Base-by-base conservation (phyloP, 2,888 invertebrate genomes). In the Orchesellides sinensis region DNA sequence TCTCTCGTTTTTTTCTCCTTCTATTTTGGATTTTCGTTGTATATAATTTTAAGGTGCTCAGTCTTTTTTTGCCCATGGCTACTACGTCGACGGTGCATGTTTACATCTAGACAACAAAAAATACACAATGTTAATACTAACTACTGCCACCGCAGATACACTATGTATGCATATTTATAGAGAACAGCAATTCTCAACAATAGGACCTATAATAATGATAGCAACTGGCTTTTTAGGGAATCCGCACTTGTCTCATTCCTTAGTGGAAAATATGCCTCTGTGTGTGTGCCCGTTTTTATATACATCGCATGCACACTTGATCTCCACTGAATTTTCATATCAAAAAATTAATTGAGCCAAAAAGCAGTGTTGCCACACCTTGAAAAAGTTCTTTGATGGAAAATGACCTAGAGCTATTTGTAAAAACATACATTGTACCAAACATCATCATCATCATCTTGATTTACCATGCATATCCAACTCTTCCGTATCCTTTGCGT, bases 321-420 rank as follows among this genome's bases (percentile, higher is more conserved):
- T 78, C 61, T 56, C 27, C 65, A 47, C 69, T 78, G 49, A 68
- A 49, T 56, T 81, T 74, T 81, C 81, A 74, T 74, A 81, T 81
- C 74, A 74, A 81, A 73, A 81, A 69, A 81, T 81, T 81, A 81
- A 81, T 81, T 81, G 81, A 81, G 81, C 61, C 74, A 74, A 81
- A 69, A 81, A 40, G 17, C 49, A 68, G 73, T 59, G 61, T 65
- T 68, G 74, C 74, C 81, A 81, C 81, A 81, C 81, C 81, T 81
- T 81, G 63, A 81, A 81, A 73, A 74, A 61, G 47, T 79, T 63
- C 29, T 59, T 73, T 73, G 66, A 73, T 66, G 73, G 66, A 80
- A 80, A 73, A 73, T 73, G 66, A 59, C 80, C 73, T 59, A 73
- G 66, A 80, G 80, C 80, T 59, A 73, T 72, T 80, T 80, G 80